Evolutionary conservation across 1,140 invertebrate species (phyloP), one percentile per base, ranked within the genome.

Genomic region (Triops cancriformis): DNA sequence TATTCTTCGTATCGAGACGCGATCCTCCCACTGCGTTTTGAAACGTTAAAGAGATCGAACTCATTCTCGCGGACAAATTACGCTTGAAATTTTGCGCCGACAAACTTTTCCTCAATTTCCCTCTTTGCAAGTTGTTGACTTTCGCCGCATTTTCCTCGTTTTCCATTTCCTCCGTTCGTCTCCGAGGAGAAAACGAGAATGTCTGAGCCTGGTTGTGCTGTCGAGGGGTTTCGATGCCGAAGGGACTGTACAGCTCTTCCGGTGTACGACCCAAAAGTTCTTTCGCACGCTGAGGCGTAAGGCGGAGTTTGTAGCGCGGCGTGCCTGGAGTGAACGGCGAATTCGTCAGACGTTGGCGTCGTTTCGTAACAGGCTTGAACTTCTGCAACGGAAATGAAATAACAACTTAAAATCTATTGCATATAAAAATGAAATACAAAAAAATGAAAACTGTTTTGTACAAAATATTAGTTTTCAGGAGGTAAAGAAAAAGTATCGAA

Each of bases 211-310:
- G 43, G n/a, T 64, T 28, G 28, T 41, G 75, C 26, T 64, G n/a
- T 1, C 73, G 82, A 7, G 89, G 88, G 27, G 87, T 88, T 79
- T 89, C 89, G 43, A 90, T 89, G 4, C 87, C 85, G 80, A 90
- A 90, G 2, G 89, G 89, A 79, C 88, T 89, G 80, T 90, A 90
- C 6, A 90, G 81, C 80, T 89, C 89, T 0, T 88, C 89, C 0
- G 89, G 89, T 0, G 89, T 90, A 27, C 89, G 83, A 3, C 89
- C 89, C 11, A 90, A 82, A 31, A 89, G 81, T 75, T 78, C 72
- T 43, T 73, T 73, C 6, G 75, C 28, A 42, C 85, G 82, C 9
- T 86, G 84, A 0, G 88, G 86, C 23, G 79, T 79, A 42, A 76
- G 79, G 12, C 75, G 51, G 73, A 84, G 83, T 11, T 87, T 85